A percentile compares a stretch with the other conserved stretches of the same genome.
These are phyloP conservation scores for Coelogynopora nodosa DNA, from an alignment of 2,888 invertebrate genomes.

Conservation along the genomic window DNA sequence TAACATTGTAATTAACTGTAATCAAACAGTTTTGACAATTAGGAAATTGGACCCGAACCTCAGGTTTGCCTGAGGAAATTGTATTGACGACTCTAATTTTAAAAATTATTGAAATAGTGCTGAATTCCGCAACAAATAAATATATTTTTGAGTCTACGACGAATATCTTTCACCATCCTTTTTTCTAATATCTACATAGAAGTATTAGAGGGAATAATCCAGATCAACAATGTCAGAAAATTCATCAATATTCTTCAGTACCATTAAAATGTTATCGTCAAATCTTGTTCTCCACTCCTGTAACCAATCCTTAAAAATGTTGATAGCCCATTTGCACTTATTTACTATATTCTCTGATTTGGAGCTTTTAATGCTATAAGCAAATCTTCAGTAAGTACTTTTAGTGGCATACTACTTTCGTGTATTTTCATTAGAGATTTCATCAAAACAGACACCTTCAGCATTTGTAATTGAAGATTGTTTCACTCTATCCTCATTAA, in stretches of 20 bases:
- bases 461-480: neutral
- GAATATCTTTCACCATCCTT: slow-evolving; percentile 20
- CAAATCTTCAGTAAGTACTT: too few relatives aligned
- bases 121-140: slow-evolving; percentile 33
- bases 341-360: neutral
- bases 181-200: slow-evolving; percentile 24
- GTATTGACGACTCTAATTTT: neutral
- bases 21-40: too few relatives aligned
- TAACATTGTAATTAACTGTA: too few relatives aligned
- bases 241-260: slow-evolving; percentile 23
- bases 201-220: slow-evolving; percentile 26
- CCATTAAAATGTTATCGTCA: slow-evolving; percentile 14
- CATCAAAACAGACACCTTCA: slow-evolving; percentile 28
- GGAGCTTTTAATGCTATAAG: neutral
- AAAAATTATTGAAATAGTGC: slow-evolving; percentile 15
- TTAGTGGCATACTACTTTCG: neutral
- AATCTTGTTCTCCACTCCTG: slow-evolving; percentile 25
- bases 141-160: slow-evolving; percentile 31
- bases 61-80: neutral
- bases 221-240: neutral
- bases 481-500: too few relatives aligned
- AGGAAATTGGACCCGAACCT: neutral
- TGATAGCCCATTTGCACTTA: slow-evolving; percentile 32
- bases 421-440: slow-evolving; percentile 19
- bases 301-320: slow-evolving; percentile 30